Percentiles rank a stretch among this genome's conserved stretches.
phyloP scores from a whole-genome alignment of 2,113 vertebrate species.

The Ctenomys sociabilis region DNA sequence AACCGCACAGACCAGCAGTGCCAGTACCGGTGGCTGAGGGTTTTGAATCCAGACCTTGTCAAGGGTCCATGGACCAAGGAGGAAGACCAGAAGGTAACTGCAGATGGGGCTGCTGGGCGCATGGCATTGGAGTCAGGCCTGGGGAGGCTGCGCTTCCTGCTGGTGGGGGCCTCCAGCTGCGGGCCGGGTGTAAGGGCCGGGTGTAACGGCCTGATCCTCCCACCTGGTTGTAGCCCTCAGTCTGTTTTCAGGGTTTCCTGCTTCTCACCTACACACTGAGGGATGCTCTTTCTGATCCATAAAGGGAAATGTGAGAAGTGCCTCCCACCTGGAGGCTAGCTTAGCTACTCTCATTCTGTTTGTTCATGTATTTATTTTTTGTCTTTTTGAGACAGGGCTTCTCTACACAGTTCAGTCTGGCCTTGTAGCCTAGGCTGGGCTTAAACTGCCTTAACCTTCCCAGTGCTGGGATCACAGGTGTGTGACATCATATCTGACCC shows the following conservation, averaged over 20 bases:
- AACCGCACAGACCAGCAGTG: slow-evolving; percentile 97
- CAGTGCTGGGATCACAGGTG: no score
- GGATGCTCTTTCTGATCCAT: not conserved
- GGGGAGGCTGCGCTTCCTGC: not conserved
- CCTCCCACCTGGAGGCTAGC: not conserved
- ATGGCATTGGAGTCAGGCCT: not conserved
- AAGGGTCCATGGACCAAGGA: slow-evolving; percentile 99
- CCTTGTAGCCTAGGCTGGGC: no score
- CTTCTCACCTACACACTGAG: not conserved
- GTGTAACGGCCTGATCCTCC: not conserved
- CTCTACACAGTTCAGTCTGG: no score
- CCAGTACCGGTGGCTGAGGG: slow-evolving; percentile 97
- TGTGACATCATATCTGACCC: no score
- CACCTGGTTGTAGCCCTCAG: no score
- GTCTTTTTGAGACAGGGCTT: no score
- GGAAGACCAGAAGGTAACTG: slow-evolving; percentile 95
- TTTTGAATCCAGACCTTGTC: slow-evolving; percentile 96
- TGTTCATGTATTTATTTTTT: no score
- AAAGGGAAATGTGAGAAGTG: not conserved
- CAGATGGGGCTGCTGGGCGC: not conserved
- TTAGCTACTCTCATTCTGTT: not conserved
- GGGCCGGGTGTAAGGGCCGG: accelerated
- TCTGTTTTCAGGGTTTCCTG: not conserved
- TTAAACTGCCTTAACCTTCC: no score
- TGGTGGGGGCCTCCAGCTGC: not conserved